These are phyloP conservation scores for Tyrannus savana DNA, from an alignment of 2,113 vertebrate genomes.

Conservation along the genomic window DNA sequence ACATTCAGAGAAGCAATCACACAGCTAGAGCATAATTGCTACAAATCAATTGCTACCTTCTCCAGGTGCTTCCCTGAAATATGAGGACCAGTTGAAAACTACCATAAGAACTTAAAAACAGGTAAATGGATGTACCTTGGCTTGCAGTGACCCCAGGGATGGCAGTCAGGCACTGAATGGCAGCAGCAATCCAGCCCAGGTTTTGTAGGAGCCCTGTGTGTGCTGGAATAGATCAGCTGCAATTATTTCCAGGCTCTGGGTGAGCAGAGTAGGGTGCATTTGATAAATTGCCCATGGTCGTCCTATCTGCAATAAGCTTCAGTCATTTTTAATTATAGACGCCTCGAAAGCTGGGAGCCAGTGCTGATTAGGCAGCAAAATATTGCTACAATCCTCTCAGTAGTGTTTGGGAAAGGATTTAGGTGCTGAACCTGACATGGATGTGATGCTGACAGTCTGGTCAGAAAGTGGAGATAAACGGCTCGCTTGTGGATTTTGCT, in stretches of 20 bases:
- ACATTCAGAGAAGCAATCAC: conserved; percentile 14
- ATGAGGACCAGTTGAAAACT: not conserved
- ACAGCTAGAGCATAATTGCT: not conserved
- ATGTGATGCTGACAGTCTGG: not conserved
- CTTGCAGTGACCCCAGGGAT: not conserved
- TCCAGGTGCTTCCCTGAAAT: not conserved
- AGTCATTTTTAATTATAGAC: conserved; percentile 54
- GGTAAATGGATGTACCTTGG: not conserved
- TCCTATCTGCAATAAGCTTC: conserved; percentile 21
- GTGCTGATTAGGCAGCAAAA: conserved; percentile 18
- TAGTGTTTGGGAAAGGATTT: not conserved
- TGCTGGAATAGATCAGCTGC: conserved; percentile 23
- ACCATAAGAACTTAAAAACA: not conserved
- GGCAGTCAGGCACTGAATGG: not conserved
- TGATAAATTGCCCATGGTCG: conserved; percentile 29
- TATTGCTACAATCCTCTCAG: not conserved
- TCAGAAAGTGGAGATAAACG: not conserved
- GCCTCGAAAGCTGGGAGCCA: not conserved
- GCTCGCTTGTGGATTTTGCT: not conserved
- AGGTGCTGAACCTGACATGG: not conserved
- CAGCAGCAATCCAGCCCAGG: conserved; percentile 8
- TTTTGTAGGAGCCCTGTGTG: not conserved
- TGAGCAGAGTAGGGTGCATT: conserved; percentile 28
- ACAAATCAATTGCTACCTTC: not conserved
- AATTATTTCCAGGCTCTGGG: conserved; percentile 43